Conservation (phyloP, 2,888 invertebrate genomes). For the Nasonovia ribisnigri region DNA sequence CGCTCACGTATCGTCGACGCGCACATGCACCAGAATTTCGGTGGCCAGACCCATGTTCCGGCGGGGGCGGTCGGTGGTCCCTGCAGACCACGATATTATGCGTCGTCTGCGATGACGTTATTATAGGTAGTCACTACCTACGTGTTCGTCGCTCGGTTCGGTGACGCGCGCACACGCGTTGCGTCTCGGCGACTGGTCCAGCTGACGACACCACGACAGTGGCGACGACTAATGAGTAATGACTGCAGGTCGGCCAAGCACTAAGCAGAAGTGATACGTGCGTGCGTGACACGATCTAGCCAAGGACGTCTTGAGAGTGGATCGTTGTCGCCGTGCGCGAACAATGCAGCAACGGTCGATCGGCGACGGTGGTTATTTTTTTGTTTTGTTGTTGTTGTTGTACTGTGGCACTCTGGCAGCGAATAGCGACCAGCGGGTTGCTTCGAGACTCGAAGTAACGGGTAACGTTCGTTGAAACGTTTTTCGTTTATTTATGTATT, state of each 20-base stretch:
- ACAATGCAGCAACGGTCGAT: background rate
- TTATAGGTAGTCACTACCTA: background rate
- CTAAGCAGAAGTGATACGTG: background rate
- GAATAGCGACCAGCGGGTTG: background rate
- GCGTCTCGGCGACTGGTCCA: background rate
- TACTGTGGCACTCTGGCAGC: background rate
- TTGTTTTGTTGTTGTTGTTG: background rate
- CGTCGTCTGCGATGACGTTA: background rate
- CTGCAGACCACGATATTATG: background rate
- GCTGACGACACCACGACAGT: background rate
- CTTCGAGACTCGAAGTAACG: background rate
- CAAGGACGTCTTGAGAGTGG: background rate
- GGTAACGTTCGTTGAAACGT: background rate
- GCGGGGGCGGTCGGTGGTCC: background rate
- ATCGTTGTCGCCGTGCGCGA: background rate
- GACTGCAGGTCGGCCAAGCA: background rate
- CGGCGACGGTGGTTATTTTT: background rate
- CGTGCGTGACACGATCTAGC: background rate
- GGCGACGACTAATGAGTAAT: too few relatives aligned
- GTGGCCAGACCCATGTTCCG: conserved; percentile 22
- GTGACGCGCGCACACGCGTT: background rate
- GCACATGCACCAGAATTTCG: conserved; percentile 46
- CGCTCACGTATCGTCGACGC: conserved; percentile 56
- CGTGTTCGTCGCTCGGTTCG: conserved; percentile 3
- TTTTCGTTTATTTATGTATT: conserved; percentile 20